phyloP scores from a whole-genome alignment of 1,140 invertebrate species.

The Hycleus phaleratus region DNA sequence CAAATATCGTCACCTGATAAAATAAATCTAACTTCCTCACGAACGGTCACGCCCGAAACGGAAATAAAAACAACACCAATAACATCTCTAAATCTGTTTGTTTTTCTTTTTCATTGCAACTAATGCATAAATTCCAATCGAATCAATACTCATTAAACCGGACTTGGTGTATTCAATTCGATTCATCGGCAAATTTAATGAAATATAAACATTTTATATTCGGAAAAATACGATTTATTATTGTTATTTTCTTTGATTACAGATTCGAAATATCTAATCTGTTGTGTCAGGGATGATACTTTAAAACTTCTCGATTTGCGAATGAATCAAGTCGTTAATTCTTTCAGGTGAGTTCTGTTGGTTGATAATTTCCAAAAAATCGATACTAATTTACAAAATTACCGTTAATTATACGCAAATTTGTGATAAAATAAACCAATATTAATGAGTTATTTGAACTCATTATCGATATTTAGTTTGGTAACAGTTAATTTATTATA shows the following conservation, averaged over 20 bases:
- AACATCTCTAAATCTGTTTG: not conserved
- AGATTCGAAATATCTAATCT: constrained; percentile 86
- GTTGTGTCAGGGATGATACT: constrained; percentile 90
- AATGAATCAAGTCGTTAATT: constrained; percentile 84
- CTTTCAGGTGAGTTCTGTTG: constrained; percentile 67
- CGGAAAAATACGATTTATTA: not conserved
- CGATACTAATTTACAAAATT: too few species aligned
- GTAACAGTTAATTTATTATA: too few species aligned
- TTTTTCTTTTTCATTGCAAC: not conserved
- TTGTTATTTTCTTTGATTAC: constrained; percentile 37
- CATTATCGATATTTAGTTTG: too few species aligned
- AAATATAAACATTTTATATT: not conserved
- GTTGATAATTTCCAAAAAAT: not conserved
- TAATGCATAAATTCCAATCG: constrained; percentile 7
- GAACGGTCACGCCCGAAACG: not conserved
- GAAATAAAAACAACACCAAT: not conserved
- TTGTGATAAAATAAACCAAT: too few species aligned
- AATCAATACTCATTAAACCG: not conserved
- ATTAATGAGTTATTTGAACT: too few species aligned
- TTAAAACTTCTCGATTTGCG: constrained; percentile 89
- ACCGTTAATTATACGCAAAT: too few species aligned
- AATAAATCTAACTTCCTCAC: constrained; percentile 14
- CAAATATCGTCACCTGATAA: constrained; percentile 18
- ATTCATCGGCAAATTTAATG: not conserved
- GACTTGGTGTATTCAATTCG: not conserved